Base-by-base conservation (phyloP, 2,113 vertebrate genomes). In the Heterochromis multidens region DNA sequence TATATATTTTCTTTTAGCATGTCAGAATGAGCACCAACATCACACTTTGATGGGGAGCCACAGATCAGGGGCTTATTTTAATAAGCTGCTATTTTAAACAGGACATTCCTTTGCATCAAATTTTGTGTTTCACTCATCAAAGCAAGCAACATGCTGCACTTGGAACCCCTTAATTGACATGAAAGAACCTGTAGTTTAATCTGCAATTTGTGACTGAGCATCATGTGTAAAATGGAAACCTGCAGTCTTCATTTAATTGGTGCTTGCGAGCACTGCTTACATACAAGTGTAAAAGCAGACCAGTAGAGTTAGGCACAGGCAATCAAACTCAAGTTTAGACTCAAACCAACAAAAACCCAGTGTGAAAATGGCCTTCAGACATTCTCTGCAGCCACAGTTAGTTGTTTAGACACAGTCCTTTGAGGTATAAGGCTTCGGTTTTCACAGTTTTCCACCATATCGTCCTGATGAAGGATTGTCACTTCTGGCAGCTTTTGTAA, bases 401-500 rank as follows among this genome's bases (percentile, higher is more conserved):
- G 60, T 46, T 80, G 29, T 82, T 87, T 74, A 74, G 43, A 33
- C 46, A 52, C 43, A 54, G 46, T 76, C 76, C 46, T 82, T 81
- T 37, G 23, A 83, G 21, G 56, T 46, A 86, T 43, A 74, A 63
- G 70, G 78, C 57, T 74, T 78, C 80, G 78, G 77, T 88, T 84
- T 89, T 85, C 81, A 81, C 16, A 76, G 27, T 81, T 81, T 88
- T 79, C 81, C 79, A 84, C 80, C 81, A 82, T 52, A 82, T 86
- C 82, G 77, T 90, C 76, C 86, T 84, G 86, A 81, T 87, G 80
- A 84, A 85, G 84, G 80, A 93, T 92, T 80, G 88, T 92, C 82
- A 80, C 80, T 92, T 90, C 86, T 92, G 93, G 89, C 93, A 89
- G 92, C 93, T 94, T 93, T 94, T 93, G 92, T 94, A 94, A 91